Conservation (phyloP, 1,140 invertebrate genomes). For the Dolichoris vasculosae region DNA sequence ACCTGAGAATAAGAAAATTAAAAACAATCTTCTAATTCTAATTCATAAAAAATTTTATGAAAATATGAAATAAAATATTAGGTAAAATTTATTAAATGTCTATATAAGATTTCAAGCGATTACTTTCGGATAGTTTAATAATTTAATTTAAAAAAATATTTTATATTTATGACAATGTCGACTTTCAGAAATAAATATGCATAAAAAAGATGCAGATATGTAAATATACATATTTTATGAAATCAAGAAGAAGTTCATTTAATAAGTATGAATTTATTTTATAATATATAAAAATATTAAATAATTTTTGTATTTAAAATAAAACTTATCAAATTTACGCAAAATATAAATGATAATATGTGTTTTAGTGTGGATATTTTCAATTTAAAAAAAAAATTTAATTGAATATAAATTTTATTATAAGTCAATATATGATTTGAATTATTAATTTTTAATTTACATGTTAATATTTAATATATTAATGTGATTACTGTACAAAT, state of each 20-base stretch:
- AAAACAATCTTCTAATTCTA: not conserved
- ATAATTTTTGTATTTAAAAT: conserved; percentile 4
- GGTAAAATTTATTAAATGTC: not conserved
- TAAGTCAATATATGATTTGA: not conserved
- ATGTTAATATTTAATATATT: not conserved
- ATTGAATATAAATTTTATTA: not conserved
- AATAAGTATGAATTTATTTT: not conserved
- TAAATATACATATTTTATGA: not conserved
- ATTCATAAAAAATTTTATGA: not conserved
- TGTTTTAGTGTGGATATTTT: conserved; percentile 26
- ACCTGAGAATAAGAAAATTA: not conserved
- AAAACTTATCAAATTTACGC: not conserved
- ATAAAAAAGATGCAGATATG: not conserved
- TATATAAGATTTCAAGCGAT: not conserved
- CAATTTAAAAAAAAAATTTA: not conserved
- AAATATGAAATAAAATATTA: not conserved
- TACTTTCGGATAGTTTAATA: not conserved
- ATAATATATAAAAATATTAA: conserved; percentile 4
- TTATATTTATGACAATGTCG: not conserved
- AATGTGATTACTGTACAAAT: not conserved
- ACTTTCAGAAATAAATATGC: too few relatives aligned
- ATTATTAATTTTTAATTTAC: not conserved
- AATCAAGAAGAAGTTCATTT: not conserved
- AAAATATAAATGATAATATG: not conserved
- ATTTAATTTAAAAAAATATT: not conserved